Base-by-base conservation (phyloP, 2,113 vertebrate species). In the Empidonax traillii region DNA sequence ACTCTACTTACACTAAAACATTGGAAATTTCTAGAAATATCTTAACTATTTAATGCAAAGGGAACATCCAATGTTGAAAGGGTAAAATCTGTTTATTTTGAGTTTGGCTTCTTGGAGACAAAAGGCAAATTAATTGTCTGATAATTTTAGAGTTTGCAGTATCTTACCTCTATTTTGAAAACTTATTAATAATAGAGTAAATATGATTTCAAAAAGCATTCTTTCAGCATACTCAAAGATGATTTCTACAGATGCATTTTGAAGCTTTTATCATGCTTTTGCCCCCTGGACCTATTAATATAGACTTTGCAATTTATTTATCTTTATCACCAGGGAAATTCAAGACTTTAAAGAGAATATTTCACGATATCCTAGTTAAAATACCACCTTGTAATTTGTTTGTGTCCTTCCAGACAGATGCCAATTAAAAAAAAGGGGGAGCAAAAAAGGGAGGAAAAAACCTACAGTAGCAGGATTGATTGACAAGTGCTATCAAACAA, bases 371-470 rank as follows among this genome's bases (percentile, higher is more conserved):
- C 68, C 75, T 92, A 59, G 62, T 96, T 97, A 94, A 89, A 94
- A 97, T 92, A 94, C 62, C 53, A 90, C 30, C 22, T 52, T 93
- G 61, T 83, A 75, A 95, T 97, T 97, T 98, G 75, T 96, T 96
- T 97, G 92, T 87, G 85, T 96, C 72, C 68, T 95, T 76, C 90
- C 87, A 96, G 89, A 91, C 68, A 96, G 83, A 95, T 89, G 72
- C 52, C 95, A 97, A 89, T 96, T 94, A 65, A 80, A 90, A 31
- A 44, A 44, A 44, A 19, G 28, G 9, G 12, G 9, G 12, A 8
- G 30, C 3, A 8, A 28, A 56, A 51, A 51, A 21, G 1, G 5
- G 4, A 5, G 2, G 1, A 21, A 74, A 74, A 86, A 62, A 43
- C 85, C 86, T 94, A 96, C 89, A 97, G 86, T 92, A 88, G 73